Conservation (phyloP, 1,140 invertebrate species). For the Harpegnathos saltator region DNA sequence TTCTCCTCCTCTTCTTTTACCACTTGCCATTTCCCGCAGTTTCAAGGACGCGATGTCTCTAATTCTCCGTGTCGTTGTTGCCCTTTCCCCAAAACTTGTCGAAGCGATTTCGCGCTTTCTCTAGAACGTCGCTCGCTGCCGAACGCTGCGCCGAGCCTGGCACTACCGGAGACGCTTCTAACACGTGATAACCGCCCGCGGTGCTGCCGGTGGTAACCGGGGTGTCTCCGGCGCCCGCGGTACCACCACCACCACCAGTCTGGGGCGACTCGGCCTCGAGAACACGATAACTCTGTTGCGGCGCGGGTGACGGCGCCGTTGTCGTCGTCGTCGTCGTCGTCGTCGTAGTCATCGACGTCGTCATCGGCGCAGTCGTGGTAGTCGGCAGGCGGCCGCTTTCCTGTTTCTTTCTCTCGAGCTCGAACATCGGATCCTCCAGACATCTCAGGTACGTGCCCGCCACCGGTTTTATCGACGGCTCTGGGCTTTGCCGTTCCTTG, state of each 20-base stretch:
- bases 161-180: slow-evolving; percentile 84
- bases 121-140: slow-evolving; percentile 91
- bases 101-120: slow-evolving; percentile 93
- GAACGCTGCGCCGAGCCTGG: slow-evolving; percentile 83
- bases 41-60: slow-evolving; percentile 68
- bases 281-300: slow-evolving; percentile 75
- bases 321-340: slow-evolving; percentile 65
- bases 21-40: not conserved
- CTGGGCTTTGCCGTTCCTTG: slow-evolving; percentile 60
- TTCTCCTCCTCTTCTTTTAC: not conserved
- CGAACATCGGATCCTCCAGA: slow-evolving; percentile 87
- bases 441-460: slow-evolving; percentile 86
- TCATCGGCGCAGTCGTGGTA: slow-evolving; percentile 20
- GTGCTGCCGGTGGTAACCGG: slow-evolving; percentile 1
- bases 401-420: slow-evolving; percentile 82
- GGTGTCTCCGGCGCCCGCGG: not conserved
- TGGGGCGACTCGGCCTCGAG: slow-evolving; percentile 75
- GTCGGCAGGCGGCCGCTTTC: slow-evolving; percentile 16
- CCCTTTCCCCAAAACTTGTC: slow-evolving; percentile 94
- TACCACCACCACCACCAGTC: not conserved
- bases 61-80: slow-evolving; percentile 80
- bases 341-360: slow-evolving; percentile 47
- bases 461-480: slow-evolving; percentile 79
- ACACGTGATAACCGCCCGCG: slow-evolving; percentile 78
- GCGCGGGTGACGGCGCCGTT: slow-evolving; percentile 39